A percentile compares a stretch with the other conserved stretches of the same genome.
phyloP scores from a whole-genome alignment of 2,797 vertebrate species.

The Arremon aurantiirostris region DNA sequence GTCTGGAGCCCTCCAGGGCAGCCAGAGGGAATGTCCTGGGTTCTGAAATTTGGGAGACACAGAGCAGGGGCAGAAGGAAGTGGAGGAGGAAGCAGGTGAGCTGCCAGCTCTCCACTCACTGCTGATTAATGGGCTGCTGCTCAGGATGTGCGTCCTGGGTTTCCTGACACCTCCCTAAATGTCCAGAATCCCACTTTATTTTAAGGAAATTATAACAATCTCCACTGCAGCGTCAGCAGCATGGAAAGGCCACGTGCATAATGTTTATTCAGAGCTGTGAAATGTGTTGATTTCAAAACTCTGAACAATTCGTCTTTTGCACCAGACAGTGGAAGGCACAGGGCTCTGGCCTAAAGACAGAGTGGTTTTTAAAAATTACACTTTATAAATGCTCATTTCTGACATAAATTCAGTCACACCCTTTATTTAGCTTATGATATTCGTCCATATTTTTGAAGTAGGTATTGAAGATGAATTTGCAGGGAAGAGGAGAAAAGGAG shows the following conservation, averaged over 20 bases:
- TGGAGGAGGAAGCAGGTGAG: neutral
- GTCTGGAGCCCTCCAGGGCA: neutral
- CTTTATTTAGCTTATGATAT: neutral
- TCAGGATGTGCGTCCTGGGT: neutral
- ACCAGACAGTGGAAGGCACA: neutral
- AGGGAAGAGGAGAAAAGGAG: neutral
- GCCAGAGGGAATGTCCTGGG: neutral
- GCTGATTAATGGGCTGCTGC: neutral
- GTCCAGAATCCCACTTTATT: neutral
- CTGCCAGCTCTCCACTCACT: neutral
- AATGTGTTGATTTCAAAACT: neutral
- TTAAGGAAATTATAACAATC: neutral
- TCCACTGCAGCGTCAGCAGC: neutral
- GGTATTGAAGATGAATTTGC: neutral
- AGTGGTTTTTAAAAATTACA: neutral
- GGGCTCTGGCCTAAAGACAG: neutral
- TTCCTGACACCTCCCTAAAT: neutral
- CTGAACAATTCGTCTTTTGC: accelerated
- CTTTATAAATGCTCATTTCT: neutral
- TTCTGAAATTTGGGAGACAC: neutral
- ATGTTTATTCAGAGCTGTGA: neutral
- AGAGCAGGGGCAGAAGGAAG: neutral
- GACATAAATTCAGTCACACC: neutral
- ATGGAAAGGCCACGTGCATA: accelerated
- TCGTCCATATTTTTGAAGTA: neutral